These are phyloP conservation scores for Leptobrachium leishanense DNA, from an alignment of 2,113 vertebrate genomes.

Conservation along the genomic window DNA sequence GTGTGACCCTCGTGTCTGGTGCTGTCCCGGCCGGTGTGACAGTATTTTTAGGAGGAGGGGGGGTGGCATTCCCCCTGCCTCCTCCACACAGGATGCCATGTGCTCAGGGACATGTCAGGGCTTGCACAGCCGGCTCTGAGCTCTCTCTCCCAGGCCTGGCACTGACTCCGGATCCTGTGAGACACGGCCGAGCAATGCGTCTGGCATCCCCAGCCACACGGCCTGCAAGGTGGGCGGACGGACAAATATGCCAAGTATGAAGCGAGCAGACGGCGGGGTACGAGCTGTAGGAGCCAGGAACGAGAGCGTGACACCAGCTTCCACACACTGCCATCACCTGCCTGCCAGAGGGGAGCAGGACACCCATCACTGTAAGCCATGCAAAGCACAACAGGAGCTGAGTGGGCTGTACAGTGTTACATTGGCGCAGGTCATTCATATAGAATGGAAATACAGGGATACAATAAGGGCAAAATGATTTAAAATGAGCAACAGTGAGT, in stretches of 20 bases:
- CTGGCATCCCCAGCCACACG: background rate
- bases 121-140: background rate
- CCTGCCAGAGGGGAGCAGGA: too few relatives aligned
- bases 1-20: background rate
- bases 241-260: background rate
- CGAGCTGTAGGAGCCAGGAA: background rate
- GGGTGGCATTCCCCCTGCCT: background rate
- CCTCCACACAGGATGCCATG: background rate
- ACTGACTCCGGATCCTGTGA: background rate
- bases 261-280: background rate
- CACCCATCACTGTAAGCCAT: too few relatives aligned
- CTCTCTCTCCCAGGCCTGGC: too few relatives aligned
- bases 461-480: too few relatives aligned
- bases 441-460: too few relatives aligned
- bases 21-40: background rate
- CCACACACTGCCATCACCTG: too few relatives aligned
- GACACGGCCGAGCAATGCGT: background rate
- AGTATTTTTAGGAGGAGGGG: conserved; percentile 13
- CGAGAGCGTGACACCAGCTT: background rate
- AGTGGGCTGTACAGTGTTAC: too few relatives aligned
- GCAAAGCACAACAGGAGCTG: too few relatives aligned
- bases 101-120: conserved; percentile 3
- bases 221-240: conserved; percentile 3
- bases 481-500: too few relatives aligned
- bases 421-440: too few relatives aligned